Evolutionary conservation across 2,113 vertebrate species (phyloP), one percentile per base, ranked within the genome.

Genomic region (Puffinus mauretanicus): DNA sequence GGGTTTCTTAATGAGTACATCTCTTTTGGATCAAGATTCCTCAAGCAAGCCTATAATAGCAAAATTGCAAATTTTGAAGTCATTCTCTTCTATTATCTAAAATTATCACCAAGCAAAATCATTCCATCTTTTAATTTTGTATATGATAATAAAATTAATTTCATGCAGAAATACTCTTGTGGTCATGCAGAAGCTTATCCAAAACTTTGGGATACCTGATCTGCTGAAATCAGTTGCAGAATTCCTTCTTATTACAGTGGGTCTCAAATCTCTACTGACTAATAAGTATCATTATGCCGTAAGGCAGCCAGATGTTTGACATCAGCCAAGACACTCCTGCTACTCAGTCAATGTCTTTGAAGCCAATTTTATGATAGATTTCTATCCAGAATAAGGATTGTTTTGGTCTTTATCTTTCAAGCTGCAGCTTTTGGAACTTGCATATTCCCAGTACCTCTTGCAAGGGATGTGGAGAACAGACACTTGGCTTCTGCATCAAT

Each of bases 331-430:
- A 34, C 49, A 47, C 62, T 88, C 75, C 79, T 0, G 2, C 47
- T 93, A 64, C 49, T 88, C 82, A 62, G 30, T 66, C 64, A 78
- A 6, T 85, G 61, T 60, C 61, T 91, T 79, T 64, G 49, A 90
- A 75, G 75, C 70, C 40, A 90, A 69, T 80, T 91, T 95, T 82
- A 7, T 90, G 82, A 72, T 49, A 72, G 88, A 88, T 88, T 92
- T 92, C 66, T 49, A 11, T 82, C 66, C 75, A 87, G 66, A 93
- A 69, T 49, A 47, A 60, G 34, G 47, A 60, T 71, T 84, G 22
- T 29, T 95, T 82, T 95, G 55, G 65, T 64, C 61, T 88, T 65
- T 82, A 34, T 62, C 32, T 58, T 89, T 84, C 66, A 85, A 92
- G 61, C 26, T 91, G 88, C 46, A 70, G 66, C 26, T 92, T 92